Base-by-base conservation (phyloP, 1,140 invertebrate genomes). In the Ctenoplectra terminalis region DNA sequence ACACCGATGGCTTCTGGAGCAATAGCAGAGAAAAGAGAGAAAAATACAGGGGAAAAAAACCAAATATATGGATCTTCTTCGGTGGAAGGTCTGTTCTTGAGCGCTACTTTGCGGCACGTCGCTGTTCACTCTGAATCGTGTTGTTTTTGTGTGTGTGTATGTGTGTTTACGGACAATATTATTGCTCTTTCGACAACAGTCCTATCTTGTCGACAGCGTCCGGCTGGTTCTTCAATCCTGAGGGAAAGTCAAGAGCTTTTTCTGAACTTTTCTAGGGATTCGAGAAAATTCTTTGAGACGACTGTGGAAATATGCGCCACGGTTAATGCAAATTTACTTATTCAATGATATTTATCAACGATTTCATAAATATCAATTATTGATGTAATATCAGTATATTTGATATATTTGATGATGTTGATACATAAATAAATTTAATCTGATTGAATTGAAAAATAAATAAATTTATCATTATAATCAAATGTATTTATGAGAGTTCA, bases 151-250 rank as follows among this genome's bases (percentile, higher is more conserved):
- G 40, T 80, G n/a, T 73, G 56, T 70, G 37, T 76, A 74, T 37
- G 34, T 63, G 26, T 82, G 67, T 84, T 85, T 81, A 72, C 78
- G 40, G 64, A 67, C 48, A 26, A 77, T 76, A 81, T 54, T 61
- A 54, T 85, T 82, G 66, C 66, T 23, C 67, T 71, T 82, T 40
- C 66, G 31, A 61, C 48, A 52, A 72, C 71, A 81, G 40, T 31
- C n/a, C 46, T 23, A 61, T 26, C 26, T 34, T 4, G 23, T 50
- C 48, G 20, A 6, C 67, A 17, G 1, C 43, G 20, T 52, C 56
- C n/a, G 40, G 40, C 46, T 43, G 56, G 48, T 52, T 63, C 58
- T 73, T 50, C 56, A 73, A 72, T 79, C 58, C 73, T 37, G 46
- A 43, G 34, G 11, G 23, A 54, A 52, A 73, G 13, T 43, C 46